phyloP scores from a whole-genome alignment of 2,797 vertebrate genomes.

The Darevskia nairensis region DNA sequence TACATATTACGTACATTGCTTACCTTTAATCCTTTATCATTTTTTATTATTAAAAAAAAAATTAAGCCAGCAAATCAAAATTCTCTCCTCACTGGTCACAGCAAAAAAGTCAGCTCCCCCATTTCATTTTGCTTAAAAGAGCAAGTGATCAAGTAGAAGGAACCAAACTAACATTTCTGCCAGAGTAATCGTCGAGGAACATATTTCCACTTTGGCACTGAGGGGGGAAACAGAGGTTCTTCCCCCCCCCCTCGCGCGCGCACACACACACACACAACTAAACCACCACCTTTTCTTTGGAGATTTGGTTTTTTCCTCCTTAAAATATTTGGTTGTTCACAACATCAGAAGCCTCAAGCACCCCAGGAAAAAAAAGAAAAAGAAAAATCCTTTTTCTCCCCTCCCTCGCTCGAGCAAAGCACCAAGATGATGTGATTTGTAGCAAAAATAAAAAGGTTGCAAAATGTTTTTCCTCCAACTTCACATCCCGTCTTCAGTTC shows the following conservation, averaged over 20 bases:
- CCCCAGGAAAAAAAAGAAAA: background rate
- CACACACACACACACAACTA: background rate
- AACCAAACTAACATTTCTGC: slow-evolving; percentile 80
- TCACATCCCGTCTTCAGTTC: slow-evolving; percentile 83
- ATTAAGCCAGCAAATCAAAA: slow-evolving; percentile 85
- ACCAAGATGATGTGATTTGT: slow-evolving; percentile 71
- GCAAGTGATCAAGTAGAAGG: slow-evolving; percentile 81
- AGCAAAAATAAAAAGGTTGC: slow-evolving; percentile 53
- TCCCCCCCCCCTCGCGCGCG: slow-evolving; percentile 64
- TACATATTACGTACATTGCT: slow-evolving; percentile 79
- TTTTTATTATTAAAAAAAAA: slow-evolving; percentile 61
- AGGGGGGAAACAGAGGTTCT: slow-evolving; percentile 74
- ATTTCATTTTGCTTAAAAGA: slow-evolving; percentile 86
- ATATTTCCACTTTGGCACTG: slow-evolving; percentile 79
- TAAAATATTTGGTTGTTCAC: slow-evolving; percentile 76
- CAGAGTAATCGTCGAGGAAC: slow-evolving; percentile 79
- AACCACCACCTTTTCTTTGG: no score
- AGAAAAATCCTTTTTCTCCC: slow-evolving; percentile 51
- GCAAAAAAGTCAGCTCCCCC: slow-evolving; percentile 80
- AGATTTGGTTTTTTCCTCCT: slow-evolving; percentile 58
- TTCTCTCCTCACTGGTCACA: slow-evolving; percentile 80
- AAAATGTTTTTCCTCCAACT: slow-evolving; percentile 64
- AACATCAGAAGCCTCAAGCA: slow-evolving; percentile 76
- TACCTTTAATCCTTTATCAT: slow-evolving; percentile 87
- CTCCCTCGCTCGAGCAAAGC: slow-evolving; percentile 76